These are phyloP conservation scores for Ancistrus triradiatus DNA, from an alignment of 2,113 vertebrate species.

Conservation along the genomic window DNA sequence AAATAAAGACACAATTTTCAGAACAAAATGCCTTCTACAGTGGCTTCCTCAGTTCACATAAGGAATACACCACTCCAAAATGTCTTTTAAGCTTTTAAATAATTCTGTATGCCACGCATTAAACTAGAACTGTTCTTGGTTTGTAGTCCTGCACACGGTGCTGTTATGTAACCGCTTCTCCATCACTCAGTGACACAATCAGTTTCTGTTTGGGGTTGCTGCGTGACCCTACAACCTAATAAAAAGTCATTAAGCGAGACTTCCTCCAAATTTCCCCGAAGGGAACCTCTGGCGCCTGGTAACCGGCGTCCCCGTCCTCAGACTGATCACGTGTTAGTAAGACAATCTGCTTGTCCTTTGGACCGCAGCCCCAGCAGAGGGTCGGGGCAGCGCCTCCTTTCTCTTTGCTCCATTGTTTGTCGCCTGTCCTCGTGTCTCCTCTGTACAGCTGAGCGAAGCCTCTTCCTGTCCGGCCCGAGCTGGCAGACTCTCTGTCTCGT, in stretches of 20 bases:
- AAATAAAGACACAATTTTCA: no score
- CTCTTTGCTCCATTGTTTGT: slow-evolving; percentile 37
- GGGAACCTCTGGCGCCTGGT: slow-evolving; percentile 19
- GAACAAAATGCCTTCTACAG: no score
- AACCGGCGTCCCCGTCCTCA: slow-evolving; percentile 4
- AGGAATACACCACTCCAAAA: no score
- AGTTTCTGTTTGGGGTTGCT: slow-evolving; percentile 9
- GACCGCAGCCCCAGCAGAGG: slow-evolving; percentile 12
- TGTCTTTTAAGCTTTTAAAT: no score
- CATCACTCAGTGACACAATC: neutral
- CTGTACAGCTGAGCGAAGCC: slow-evolving; percentile 55
- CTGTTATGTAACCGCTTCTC: slow-evolving; percentile 3
- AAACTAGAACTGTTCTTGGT: neutral
- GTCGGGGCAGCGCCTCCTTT: slow-evolving; percentile 8
- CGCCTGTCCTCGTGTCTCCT: slow-evolving; percentile 22
- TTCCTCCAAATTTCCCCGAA: neutral
- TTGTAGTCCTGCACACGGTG: neutral
- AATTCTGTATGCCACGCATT: no score
- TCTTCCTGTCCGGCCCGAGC: slow-evolving; percentile 69
- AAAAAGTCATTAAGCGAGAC: slow-evolving; percentile 21
- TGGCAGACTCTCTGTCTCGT: slow-evolving; percentile 71
- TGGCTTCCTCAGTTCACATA: no score
- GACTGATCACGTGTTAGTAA: slow-evolving; percentile 2
- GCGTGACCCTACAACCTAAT: neutral
- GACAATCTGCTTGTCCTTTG: slow-evolving; percentile 21